Percentiles rank a stretch among this genome's conserved stretches.
Evolutionary conservation across 2,113 vertebrate species (phyloP).

Genomic region (Oryctolagus cuniculus): mOryCun1.1 NC_091432.1:52988001-52988500

Average conservation of each 20-base stretch:
- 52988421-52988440: no score
- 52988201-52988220: background rate
- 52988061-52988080: accelerated
- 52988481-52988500: no score
- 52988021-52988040: background rate
- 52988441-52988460: no score
- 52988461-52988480: no score
- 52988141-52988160: background rate
- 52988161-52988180: background rate
- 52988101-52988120: background rate
- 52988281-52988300: no score
- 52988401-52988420: no score
- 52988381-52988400: no score
- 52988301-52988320: no score
- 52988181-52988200: background rate
- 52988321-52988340: no score
- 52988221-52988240: conserved; percentile 30
- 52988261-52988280: conserved; percentile 16
- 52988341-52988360: no score
- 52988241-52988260: background rate
- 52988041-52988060: background rate
- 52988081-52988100: background rate
- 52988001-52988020: background rate
- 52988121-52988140: background rate
- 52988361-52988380: no score